phyloP scores from a whole-genome alignment of 1,140 invertebrate genomes.

The Lerema accius region DNA sequence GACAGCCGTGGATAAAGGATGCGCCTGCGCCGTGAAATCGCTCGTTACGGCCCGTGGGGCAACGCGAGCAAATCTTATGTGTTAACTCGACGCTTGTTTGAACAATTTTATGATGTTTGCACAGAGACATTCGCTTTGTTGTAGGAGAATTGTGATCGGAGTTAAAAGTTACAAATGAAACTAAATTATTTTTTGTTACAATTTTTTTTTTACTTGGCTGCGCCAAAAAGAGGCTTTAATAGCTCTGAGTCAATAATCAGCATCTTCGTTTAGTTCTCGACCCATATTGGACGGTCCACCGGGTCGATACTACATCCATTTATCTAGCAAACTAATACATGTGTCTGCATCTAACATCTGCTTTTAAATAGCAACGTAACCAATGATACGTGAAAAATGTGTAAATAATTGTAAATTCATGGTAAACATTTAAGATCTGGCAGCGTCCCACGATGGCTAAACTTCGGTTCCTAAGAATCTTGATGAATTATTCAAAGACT shows the following conservation, averaged over 20 bases:
- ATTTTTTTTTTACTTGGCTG: too few relatives aligned
- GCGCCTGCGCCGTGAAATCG: constrained; percentile 69
- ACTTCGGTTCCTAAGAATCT: constrained; percentile 31
- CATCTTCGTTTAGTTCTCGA: too few relatives aligned
- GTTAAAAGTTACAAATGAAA: neutral
- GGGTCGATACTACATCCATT: too few relatives aligned
- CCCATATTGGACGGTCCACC: too few relatives aligned
- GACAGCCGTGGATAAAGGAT: constrained; percentile 75
- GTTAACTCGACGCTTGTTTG: constrained; percentile 21
- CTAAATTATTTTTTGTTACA: neutral
- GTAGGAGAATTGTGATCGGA: neutral
- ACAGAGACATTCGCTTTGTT: neutral
- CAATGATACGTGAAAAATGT: constrained; percentile 24
- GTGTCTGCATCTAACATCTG: neutral
- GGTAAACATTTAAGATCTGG: constrained; percentile 32
- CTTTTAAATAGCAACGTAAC: neutral
- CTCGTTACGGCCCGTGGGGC: constrained; percentile 52
- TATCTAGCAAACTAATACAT: too few relatives aligned
- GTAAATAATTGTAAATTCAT: constrained; percentile 34
- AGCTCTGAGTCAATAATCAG: too few relatives aligned
- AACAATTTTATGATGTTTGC: constrained; percentile 27
- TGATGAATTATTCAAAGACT: constrained; percentile 33
- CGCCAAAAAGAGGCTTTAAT: too few relatives aligned
- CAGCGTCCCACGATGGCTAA: constrained; percentile 30
- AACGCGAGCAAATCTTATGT: constrained; percentile 36